phyloP scores from a whole-genome alignment of 1,140 invertebrate species.

The Sitobion miscanthi region DNA sequence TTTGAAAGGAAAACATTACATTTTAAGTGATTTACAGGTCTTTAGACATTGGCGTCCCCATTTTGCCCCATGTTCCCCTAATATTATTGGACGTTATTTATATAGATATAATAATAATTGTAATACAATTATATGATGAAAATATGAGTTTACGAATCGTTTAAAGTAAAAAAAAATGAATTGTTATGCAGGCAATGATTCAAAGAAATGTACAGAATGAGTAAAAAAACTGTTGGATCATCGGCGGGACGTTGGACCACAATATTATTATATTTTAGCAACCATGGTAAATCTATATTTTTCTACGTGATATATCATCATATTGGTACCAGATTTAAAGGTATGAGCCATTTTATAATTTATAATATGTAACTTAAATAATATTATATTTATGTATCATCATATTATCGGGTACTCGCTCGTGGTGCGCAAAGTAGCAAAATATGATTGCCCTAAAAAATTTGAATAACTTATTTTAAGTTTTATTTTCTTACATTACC shows the following conservation, averaged over 20 bases:
- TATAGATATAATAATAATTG: neutral
- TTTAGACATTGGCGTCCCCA: no score
- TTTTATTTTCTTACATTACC: neutral
- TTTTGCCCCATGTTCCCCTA: no score
- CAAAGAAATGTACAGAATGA: neutral
- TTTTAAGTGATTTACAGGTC: no score
- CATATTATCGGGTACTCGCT: no score
- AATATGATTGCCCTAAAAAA: neutral
- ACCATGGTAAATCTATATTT: neutral
- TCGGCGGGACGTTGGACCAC: neutral
- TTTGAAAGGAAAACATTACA: no score
- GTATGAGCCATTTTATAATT: neutral
- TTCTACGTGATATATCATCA: neutral
- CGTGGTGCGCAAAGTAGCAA: no score
- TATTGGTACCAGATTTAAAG: neutral
- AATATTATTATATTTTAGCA: neutral
- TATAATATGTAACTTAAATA: neutral
- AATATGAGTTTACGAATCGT: neutral
- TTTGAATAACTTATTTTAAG: neutral
- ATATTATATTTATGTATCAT: no score
- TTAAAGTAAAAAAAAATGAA: neutral
- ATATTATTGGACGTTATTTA: no score
- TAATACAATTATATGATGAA: neutral
- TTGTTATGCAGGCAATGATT: neutral
- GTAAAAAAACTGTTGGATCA: neutral